These are phyloP conservation scores for Zhuqinia jingwanae DNA, from an alignment of 2,888 invertebrate genomes.

Conservation along the genomic window DNA sequence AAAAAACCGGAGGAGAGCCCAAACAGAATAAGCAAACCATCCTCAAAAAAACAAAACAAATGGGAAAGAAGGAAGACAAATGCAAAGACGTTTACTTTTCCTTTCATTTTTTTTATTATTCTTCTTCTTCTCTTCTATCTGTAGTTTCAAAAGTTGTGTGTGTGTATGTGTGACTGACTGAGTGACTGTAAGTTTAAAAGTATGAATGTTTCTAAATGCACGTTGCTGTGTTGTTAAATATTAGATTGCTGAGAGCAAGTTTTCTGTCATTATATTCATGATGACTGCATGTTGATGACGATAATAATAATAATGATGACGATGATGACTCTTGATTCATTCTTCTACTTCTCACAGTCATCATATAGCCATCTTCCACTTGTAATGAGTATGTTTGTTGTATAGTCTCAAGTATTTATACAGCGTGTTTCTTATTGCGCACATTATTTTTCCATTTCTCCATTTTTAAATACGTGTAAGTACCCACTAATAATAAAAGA, in stretches of 20 bases:
- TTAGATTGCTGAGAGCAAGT: conserved; percentile 50
- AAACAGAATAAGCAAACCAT: conserved; percentile 21
- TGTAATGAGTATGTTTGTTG: background rate
- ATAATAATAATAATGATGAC: conserved; percentile 62
- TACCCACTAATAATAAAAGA: conserved; percentile 35
- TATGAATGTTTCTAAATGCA: background rate
- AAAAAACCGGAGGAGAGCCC: conserved; percentile 28
- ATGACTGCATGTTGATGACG: conserved; percentile 76
- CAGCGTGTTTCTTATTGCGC: conserved; percentile 34
- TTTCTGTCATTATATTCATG: conserved; percentile 77
- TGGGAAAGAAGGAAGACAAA: background rate
- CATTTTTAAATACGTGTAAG: conserved; percentile 42
- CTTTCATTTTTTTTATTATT: too few relatives aligned
- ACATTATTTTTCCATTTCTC: conserved; percentile 39
- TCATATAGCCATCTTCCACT: background rate
- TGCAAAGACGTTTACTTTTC: conserved; percentile 14
- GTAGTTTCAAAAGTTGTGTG: background rate
- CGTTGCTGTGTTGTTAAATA: conserved; percentile 32
- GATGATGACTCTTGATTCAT: conserved; percentile 66
- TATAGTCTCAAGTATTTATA: conserved; percentile 48
- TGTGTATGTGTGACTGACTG: conserved; percentile 20
- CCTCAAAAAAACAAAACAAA: background rate
- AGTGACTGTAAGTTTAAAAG: background rate
- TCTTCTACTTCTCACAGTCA: conserved; percentile 47
- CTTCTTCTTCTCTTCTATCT: too few relatives aligned